Conservation (phyloP, 2,888 invertebrate species). For the Vanessa cardui region DNA sequence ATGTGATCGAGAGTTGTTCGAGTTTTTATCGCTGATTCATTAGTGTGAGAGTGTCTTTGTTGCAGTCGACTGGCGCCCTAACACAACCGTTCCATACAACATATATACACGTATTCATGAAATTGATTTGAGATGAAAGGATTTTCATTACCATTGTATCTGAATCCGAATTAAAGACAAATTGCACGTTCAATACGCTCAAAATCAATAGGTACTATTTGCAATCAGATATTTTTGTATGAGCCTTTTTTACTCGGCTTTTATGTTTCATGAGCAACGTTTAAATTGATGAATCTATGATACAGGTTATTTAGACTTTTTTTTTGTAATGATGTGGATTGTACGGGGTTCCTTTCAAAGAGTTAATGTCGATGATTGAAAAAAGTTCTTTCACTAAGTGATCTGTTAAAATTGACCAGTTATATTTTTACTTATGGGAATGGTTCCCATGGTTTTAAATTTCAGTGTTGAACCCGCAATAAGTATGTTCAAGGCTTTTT, state of each 20-base stretch:
- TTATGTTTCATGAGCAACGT: constrained; percentile 36
- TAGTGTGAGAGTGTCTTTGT: constrained; percentile 80
- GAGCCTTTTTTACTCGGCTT: constrained; percentile 40
- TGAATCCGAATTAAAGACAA: constrained; percentile 52
- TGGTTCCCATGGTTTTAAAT: too few species aligned
- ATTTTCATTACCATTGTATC: constrained; percentile 50
- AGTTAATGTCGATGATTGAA: constrained; percentile 9
- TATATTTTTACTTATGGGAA: neutral
- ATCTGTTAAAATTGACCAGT: constrained; percentile 3
- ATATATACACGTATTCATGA: constrained; percentile 56
- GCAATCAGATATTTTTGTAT: constrained; percentile 44
- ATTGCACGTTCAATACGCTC: constrained; percentile 49
- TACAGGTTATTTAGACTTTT: constrained; percentile 28
- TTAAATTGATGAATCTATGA: constrained; percentile 39
- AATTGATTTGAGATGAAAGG: constrained; percentile 70
- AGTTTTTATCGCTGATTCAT: constrained; percentile 81
- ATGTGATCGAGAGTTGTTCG: constrained; percentile 77
- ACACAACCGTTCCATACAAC: constrained; percentile 45
- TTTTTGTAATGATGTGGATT: constrained; percentile 29
- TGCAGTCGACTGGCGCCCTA: constrained; percentile 56
- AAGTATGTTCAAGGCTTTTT: too few species aligned
- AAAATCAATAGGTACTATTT: constrained; percentile 45
- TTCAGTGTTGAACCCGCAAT: too few species aligned
- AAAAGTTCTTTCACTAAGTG: constrained; percentile 19
- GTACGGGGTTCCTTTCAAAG: constrained; percentile 17